phyloP scores from a whole-genome alignment of 1,140 invertebrate species.

The Sinella curviseta region DNA sequence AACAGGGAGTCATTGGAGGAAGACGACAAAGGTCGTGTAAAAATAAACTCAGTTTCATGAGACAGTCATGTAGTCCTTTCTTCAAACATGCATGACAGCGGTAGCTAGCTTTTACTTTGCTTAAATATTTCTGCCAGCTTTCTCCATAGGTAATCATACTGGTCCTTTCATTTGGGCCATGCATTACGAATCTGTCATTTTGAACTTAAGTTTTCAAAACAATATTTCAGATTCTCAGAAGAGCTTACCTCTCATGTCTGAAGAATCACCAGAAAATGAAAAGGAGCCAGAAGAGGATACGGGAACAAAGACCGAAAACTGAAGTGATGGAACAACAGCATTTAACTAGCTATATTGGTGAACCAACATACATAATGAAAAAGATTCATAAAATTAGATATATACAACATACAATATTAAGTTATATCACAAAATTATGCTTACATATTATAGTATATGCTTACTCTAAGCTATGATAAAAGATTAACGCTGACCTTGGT shows the following conservation, averaged over 20 bases:
- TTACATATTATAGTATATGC: too few species aligned
- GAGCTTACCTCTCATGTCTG: slow-evolving; percentile 42
- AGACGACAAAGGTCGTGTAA: slow-evolving; percentile 41
- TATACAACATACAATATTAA: too few species aligned
- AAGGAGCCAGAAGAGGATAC: background rate
- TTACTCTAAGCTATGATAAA: too few species aligned
- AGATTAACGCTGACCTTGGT: too few species aligned
- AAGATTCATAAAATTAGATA: too few species aligned
- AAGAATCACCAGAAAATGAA: slow-evolving; percentile 39
- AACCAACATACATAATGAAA: too few species aligned
- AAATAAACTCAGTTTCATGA: slow-evolving; percentile 38
- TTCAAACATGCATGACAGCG: background rate
- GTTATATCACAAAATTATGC: too few species aligned
- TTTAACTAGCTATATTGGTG: too few species aligned
- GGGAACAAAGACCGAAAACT: background rate
- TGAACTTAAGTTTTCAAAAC: background rate
- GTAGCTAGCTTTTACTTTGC: background rate
- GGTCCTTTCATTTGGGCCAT: too few species aligned
- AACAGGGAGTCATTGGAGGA: slow-evolving; percentile 29
- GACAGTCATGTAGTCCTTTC: background rate
- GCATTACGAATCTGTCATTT: background rate
- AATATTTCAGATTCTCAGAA: slow-evolving; percentile 41
- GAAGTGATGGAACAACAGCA: background rate
- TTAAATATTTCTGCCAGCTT: too few species aligned
- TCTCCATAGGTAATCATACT: background rate